Percentiles rank a stretch among this genome's conserved stretches.
Evolutionary conservation across 2,888 invertebrate genomes (phyloP).

Genomic region (Meghimatium bilineatum): DNA sequence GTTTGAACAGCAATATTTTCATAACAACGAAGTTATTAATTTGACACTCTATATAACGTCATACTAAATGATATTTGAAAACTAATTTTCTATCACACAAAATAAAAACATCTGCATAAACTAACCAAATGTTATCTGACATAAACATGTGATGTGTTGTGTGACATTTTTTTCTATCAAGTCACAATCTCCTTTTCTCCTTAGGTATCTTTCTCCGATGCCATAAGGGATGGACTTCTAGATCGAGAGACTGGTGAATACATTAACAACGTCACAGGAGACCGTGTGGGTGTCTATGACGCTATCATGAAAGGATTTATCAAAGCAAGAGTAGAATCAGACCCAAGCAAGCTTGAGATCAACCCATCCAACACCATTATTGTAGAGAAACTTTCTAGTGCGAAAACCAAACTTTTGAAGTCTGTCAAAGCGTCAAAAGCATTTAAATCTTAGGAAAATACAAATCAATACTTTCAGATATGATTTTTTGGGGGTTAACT

Average conservation of each 20-base stretch:
- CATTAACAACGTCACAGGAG: conserved; percentile 70
- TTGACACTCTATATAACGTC: no score
- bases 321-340: conserved; percentile 71
- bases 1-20: no score
- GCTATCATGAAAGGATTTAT: conserved; percentile 76
- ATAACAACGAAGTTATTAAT: no score
- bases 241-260: conserved; percentile 71
- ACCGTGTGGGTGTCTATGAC: conserved; percentile 69
- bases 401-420: conserved; percentile 64
- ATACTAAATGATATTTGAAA: no score
- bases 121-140: no score
- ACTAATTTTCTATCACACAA: no score
- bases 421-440: conserved; percentile 68
- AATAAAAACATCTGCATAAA: no score
- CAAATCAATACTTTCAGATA: no score
- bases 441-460: conserved; percentile 59
- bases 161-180: no score
- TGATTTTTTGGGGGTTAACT: no score
- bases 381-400: conserved; percentile 67
- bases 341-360: conserved; percentile 70
- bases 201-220: conserved; percentile 63
- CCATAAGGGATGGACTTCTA: conserved; percentile 64
- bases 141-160: no score
- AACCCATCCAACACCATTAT: conserved; percentile 74
- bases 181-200: neutral